Evolutionary conservation across 2,797 vertebrate species (phyloP), one percentile per base, ranked within the genome.

Genomic region (Acipenser ruthenus): DNA sequence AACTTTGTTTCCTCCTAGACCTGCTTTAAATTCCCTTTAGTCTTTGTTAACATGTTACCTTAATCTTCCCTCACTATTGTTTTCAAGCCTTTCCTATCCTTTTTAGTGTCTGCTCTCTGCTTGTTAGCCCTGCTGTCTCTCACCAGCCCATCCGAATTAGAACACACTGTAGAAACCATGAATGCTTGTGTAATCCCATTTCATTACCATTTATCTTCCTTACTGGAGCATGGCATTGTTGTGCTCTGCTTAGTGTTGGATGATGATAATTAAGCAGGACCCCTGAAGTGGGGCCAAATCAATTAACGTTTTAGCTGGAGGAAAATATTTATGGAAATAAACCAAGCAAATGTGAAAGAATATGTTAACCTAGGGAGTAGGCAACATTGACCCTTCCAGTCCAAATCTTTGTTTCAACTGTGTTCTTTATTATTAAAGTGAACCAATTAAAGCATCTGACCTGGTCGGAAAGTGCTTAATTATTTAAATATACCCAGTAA

Each of bases 41-140:
- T 12, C 52, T 15, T 58, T n/a, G 10, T 58, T 58, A 58, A n/a
- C 55, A 13, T 13, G 55, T 7, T 58, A 58, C n/a, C 55, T 58
- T 58, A n/a, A 58, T 58, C 55, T n/a, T 58, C 10, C 10, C 55
- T 58, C 55, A 11, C 55, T 5, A 58, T 58, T 58, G 37, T 37
- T 58, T 58, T 58, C 55, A 58, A 58, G 55, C 55, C 55, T 58
- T 13, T 58, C 55, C 15, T 58, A 58, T 58, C 55, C 12, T n/a
- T n/a, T 58, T 58, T 13, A 58, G 15, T n/a, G 6, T n/a, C 12
- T 11, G 12, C 55, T 58, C 15, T 58, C 10, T 11, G 55, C 55
- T n/a, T 58, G 55, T 58, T 13, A 58, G 55, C 55, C 55, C 12
- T 7, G 55, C 55, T 58, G 55, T 58, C 55, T 58, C 12, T 11